Conservation (phyloP, 2,113 vertebrate genomes). For the Gymnocephalus cernua region DNA sequence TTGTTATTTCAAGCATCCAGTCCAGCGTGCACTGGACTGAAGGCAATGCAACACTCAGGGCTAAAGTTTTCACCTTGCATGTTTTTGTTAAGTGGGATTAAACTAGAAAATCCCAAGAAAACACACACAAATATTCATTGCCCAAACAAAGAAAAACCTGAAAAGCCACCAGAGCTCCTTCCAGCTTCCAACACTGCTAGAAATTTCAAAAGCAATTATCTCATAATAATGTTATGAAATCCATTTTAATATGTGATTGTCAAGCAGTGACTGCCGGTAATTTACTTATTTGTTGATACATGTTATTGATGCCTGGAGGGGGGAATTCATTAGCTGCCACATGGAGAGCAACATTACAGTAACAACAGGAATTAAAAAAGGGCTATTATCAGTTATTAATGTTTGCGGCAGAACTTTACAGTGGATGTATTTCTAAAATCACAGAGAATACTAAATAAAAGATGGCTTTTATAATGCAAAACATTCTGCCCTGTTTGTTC, state of each 20-base stretch:
- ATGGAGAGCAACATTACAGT: conserved; percentile 8
- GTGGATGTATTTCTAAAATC: conserved; percentile 15
- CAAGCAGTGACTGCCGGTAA: conserved; percentile 18
- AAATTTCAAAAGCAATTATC: not conserved
- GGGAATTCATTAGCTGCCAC: conserved; percentile 33
- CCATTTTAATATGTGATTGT: not conserved
- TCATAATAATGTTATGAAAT: conserved; percentile 17
- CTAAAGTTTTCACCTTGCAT: not conserved
- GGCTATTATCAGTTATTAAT: conserved; percentile 6
- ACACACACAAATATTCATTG: not conserved
- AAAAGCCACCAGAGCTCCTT: not conserved
- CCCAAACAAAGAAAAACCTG: not conserved
- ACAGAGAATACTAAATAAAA: conserved; percentile 1
- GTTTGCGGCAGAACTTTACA: not conserved
- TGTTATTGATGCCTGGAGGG: conserved; percentile 22
- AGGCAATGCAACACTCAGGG: not conserved
- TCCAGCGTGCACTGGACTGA: not conserved
- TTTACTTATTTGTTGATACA: conserved; percentile 43
- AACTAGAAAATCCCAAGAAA: not conserved
- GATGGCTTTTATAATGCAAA: not conserved
- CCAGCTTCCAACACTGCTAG: not conserved
- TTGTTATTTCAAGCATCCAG: not conserved
- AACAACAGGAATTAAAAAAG: conserved; percentile 5
- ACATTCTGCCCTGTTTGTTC: not conserved
- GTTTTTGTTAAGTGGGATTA: not conserved